Base-by-base conservation (phyloP, 2,113 vertebrate species). In the Astatotilapia flaviijosephi region DNA sequence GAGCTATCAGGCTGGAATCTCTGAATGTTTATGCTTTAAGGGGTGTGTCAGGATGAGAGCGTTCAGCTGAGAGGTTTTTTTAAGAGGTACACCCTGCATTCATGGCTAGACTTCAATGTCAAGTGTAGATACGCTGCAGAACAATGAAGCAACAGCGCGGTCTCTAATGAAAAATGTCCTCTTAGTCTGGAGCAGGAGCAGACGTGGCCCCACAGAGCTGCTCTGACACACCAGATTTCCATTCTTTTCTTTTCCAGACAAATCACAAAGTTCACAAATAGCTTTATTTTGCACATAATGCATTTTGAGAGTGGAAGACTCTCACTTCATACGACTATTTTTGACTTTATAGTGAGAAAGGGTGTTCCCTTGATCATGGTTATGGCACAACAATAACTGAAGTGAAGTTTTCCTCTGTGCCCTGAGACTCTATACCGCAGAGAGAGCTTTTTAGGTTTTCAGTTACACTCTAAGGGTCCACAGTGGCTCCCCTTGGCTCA, bases 31-130 rank as follows among this genome's bases (percentile, higher is more conserved):
- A 94, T 93, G 80, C 88, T 95, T 87, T 60, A 40, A 88, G 83
- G 92, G 92, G 94, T 92, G 94, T 93, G 93, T 95, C 94, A 93
- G 94, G 93, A 94, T 94, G 86, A 94, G 93, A 82, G 86, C 84
- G 92, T 84, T 65, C 6, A 65, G 79, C 89, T 80, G 60, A 86
- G 89, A 91, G 17, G 3, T 8, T 65, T 37, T 90, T 95, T 80
- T 90, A 82, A 49, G 86, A 86, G 90, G 79, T 92, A 88, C 92
- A 62, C 95, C 89, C 92, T 91, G 86, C 90, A 79, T 92, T 93
- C 51, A 45, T 56, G 84, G 93, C 91, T 56, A 89, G 75, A 92
- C 83, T 35, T 91, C 87, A 92, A 92, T 92, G 93, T 94, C 91
- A 94, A 93, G 88, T 89, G 86, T 79, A 86, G 91, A 94, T 91